A percentile compares a stretch with the other conserved stretches of the same genome.
These are phyloP conservation scores for Encarsia formosa DNA, from an alignment of 2,888 invertebrate genomes.

Conservation along the genomic window DNA sequence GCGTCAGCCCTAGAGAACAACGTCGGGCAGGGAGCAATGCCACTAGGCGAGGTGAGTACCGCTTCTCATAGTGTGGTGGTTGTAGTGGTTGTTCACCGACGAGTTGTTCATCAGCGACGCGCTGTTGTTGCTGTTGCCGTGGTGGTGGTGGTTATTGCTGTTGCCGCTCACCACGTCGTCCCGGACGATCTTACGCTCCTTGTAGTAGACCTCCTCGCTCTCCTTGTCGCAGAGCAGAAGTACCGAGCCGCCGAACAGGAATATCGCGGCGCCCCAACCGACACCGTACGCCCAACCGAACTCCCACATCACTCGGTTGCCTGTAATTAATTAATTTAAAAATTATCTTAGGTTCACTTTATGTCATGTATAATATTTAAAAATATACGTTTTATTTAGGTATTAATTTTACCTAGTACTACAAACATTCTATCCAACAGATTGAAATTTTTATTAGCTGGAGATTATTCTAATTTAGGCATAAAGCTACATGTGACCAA, in stretches of 20 bases:
- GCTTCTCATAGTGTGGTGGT: constrained; percentile 44
- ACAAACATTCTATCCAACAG: too few relatives aligned
- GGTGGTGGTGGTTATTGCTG: neutral
- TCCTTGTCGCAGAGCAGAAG: constrained; percentile 95
- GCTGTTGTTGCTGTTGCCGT: constrained; percentile 19
- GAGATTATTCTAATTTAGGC: too few relatives aligned
- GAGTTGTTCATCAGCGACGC: constrained; percentile 48
- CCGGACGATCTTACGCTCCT: constrained; percentile 87
- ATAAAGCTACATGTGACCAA: too few relatives aligned
- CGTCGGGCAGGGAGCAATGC: constrained; percentile 67
- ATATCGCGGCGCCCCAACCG: constrained; percentile 96
- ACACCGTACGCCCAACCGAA: constrained; percentile 99
- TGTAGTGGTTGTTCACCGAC: too few relatives aligned
- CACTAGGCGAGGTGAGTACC: constrained; percentile 58
- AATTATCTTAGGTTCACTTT: too few relatives aligned
- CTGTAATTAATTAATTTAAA: too few relatives aligned
- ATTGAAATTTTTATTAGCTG: too few relatives aligned
- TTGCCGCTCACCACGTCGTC: constrained; percentile 52
- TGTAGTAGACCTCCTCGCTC: constrained; percentile 96
- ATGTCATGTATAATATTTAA: too few relatives aligned
- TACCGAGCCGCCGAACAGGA: constrained; percentile 90
- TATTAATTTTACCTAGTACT: too few relatives aligned
- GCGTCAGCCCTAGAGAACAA: constrained; percentile 56
- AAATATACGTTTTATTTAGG: too few relatives aligned
- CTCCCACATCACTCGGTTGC: constrained; percentile 89